Evolutionary conservation across 2,113 vertebrate species (phyloP), one percentile per base, ranked within the genome.

Genomic region (Sakesphorus luctuosus): DNA sequence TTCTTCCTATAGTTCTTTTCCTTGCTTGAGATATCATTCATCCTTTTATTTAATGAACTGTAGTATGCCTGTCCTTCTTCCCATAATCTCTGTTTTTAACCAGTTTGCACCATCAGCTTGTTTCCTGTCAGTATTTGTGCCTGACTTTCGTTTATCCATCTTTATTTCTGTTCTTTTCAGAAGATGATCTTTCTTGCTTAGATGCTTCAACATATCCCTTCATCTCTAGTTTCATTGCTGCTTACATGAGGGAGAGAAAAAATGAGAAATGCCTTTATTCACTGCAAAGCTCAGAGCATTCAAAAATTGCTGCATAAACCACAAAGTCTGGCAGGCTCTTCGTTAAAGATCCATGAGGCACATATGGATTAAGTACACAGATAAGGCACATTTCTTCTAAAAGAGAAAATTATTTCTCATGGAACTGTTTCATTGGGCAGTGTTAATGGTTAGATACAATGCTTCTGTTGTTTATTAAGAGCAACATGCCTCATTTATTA

Each of bases 391-490:
- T 87, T 84, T 83, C 43, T 84, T 91, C 24, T 71, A 61, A 67
- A 67, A 55, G 6, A 44, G 25, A 26, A 78, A 69, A 66, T 63
- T 10, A 56, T 93, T 87, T 73, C 25, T 59, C 81, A 35, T 67
- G 33, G 33, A 66, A 67, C 52, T 73, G 9, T 77, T 89, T 90
- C 33, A 59, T 52, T 72, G 28, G 21, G 24, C 38, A 43, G 11
- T 69, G 33, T 77, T 91, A 85, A 67, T 62, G 43, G 53, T 66
- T 89, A 74, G 68, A 49, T 40, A 90, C 31, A 95, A 67, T 46
- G n/a, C 40, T 81, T 68, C 66, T 91, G 58, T 76, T 95, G 67
- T 88, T 95, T 93, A 66, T 85, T 84, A 77, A 91, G 36, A 94
- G 21, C 68, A 87, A 35, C 38, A 23, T 40, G 71, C 62, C 83